Percentiles rank a stretch among this genome's conserved stretches.
These are phyloP conservation scores for Myopa tessellatipennis DNA, from an alignment of 2,888 invertebrate genomes.

Conservation along the genomic window DNA sequence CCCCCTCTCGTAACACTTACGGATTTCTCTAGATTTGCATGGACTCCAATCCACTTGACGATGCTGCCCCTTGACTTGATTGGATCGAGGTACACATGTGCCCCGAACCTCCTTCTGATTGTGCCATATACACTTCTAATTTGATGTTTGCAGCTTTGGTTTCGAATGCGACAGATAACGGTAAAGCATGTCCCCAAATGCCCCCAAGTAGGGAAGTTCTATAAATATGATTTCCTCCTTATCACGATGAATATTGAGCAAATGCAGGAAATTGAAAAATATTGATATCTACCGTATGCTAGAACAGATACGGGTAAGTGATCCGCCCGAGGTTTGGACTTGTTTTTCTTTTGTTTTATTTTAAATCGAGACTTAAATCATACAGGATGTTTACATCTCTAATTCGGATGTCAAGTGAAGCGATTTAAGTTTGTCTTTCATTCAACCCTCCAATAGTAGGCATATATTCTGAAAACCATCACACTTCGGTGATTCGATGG, in stretches of 20 bases:
- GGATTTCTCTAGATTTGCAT: slow-evolving; percentile 1
- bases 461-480: no score
- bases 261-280: slow-evolving; percentile 4
- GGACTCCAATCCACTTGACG: background rate
- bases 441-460: no score
- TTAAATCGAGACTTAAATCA: no score
- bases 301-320: no score
- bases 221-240: background rate
- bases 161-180: background rate
- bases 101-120: background rate
- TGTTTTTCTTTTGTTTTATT: no score
- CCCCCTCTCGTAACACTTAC: background rate
- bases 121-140: background rate
- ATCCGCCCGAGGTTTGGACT: no score
- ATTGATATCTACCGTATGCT: background rate
- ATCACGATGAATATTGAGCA: background rate
- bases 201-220: slow-evolving; percentile 6
- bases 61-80: background rate
- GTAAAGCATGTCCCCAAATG: slow-evolving; percentile 7
- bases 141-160: background rate
- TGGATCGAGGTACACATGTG: background rate
- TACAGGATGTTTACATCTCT: no score
- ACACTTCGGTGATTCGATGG: no score
- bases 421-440: no score
- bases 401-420: no score